phyloP scores from a whole-genome alignment of 2,888 invertebrate species.

The Hermaeophaga mercurialis region DNA sequence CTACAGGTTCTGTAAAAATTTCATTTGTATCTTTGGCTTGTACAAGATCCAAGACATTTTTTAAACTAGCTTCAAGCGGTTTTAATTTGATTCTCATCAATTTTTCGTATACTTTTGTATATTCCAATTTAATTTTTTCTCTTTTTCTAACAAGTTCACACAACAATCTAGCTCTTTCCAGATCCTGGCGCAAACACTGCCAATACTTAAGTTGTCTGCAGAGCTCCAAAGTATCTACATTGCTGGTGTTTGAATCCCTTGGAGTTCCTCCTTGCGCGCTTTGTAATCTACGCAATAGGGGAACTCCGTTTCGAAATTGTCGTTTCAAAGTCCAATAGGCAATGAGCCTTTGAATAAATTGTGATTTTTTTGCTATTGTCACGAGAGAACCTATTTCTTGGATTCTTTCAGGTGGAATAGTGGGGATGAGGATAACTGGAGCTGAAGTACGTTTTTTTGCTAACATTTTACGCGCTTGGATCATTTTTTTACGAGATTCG shows the following conservation, averaged over 20 bases:
- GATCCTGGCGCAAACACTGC: slow-evolving; percentile 90
- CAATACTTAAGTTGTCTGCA: slow-evolving; percentile 90
- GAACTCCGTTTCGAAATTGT: slow-evolving; percentile 94
- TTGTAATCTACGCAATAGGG: slow-evolving; percentile 84
- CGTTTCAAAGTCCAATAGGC: slow-evolving; percentile 98
- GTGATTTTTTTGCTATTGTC: slow-evolving; percentile 73
- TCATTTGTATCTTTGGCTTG: slow-evolving; percentile 81
- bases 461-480: slow-evolving; percentile 83
- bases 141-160: slow-evolving; percentile 95
- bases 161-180: slow-evolving; percentile 88
- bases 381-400: slow-evolving; percentile 85
- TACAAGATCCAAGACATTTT: slow-evolving; percentile 77
- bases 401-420: slow-evolving; percentile 86
- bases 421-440: slow-evolving; percentile 92
- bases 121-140: slow-evolving; percentile 91
- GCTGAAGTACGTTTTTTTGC: slow-evolving; percentile 89
- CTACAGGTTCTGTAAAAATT: slow-evolving; percentile 93
- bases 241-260: slow-evolving; percentile 51
- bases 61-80: slow-evolving; percentile 80
- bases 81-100: slow-evolving; percentile 80
- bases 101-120: slow-evolving; percentile 79
- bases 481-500: slow-evolving; percentile 80
- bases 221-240: slow-evolving; percentile 71
- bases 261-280: slow-evolving; percentile 57
- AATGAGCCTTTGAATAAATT: slow-evolving; percentile 86